phyloP scores from a whole-genome alignment of 2,113 vertebrate genomes.

The Sylvilagus bachmani region DNA sequence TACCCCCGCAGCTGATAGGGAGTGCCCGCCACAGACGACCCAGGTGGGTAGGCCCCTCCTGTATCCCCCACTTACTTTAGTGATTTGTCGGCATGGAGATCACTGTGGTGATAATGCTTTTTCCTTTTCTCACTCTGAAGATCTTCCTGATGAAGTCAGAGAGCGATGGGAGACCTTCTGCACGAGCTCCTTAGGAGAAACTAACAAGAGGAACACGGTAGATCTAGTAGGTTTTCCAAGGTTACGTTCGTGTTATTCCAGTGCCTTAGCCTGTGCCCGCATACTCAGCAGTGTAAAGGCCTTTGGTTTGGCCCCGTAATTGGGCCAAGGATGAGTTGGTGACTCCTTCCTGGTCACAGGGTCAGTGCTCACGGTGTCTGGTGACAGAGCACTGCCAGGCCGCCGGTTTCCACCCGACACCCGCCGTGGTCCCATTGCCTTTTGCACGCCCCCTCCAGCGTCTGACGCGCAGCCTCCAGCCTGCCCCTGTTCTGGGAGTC shows the following conservation, averaged over 20 bases:
- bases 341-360: background rate
- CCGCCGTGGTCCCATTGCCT: too few relatives aligned
- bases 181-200: constrained; percentile 95
- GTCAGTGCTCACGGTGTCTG: background rate
- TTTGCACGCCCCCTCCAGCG: background rate
- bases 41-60: background rate
- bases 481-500: rapidly evolving
- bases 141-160: constrained; percentile 93
- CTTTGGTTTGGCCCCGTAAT: background rate
- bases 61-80: background rate
- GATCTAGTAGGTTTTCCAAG: constrained; percentile 94
- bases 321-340: background rate
- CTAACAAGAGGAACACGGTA: constrained; percentile 99
- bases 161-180: constrained; percentile 98
- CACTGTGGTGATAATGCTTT: background rate
- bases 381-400: background rate
- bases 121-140: constrained; percentile 85
- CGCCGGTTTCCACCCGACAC: background rate
- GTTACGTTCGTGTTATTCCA: background rate
- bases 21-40: background rate
- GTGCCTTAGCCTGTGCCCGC: background rate
- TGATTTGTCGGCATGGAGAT: background rate
- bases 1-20: background rate
- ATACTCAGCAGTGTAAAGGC: background rate
- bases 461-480: background rate